A percentile compares a stretch with the other conserved stretches of the same genome.
Conservation (phyloP, 2,888 invertebrate genomes). For the Mythimna impura region DNA sequence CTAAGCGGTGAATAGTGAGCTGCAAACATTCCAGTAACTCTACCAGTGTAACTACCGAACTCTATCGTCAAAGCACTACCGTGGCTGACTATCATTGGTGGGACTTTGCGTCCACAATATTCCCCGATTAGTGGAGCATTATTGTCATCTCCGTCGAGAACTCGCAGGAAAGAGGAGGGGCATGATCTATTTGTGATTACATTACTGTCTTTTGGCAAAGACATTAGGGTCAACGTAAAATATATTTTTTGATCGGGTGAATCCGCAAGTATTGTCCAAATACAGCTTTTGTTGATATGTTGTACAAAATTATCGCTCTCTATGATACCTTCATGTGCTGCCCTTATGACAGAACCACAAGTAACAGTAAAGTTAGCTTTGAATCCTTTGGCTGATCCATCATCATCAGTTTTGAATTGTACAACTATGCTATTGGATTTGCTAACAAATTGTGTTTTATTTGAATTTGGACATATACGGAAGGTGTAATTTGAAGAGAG, state of each 20-base stretch:
- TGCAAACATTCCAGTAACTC: conserved; percentile 77
- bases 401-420: conserved; percentile 91
- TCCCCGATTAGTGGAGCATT: conserved; percentile 92
- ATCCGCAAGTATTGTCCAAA: conserved; percentile 92
- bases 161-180: conserved; percentile 82
- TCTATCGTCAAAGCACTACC: conserved; percentile 92
- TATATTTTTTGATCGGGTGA: conserved; percentile 91
- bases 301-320: conserved; percentile 77
- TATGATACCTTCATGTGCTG: conserved; percentile 90
- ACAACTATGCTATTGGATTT: conserved; percentile 92
- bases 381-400: conserved; percentile 94
- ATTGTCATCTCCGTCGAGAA: conserved; percentile 93
- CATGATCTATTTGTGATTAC: conserved; percentile 76
- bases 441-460: conserved; percentile 84
- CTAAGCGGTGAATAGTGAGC: conserved; percentile 85
- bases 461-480: conserved; percentile 82
- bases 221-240: conserved; percentile 92
- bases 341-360: conserved; percentile 93
- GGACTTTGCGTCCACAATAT: conserved; percentile 92
- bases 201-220: conserved; percentile 76
- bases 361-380: conserved; percentile 92
- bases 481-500: conserved; percentile 84
- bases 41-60: conserved; percentile 77
- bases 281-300: conserved; percentile 89
- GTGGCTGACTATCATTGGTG: conserved; percentile 92